Conservation (phyloP, 2,113 vertebrate genomes). For the Phoxinus phoxinus region DNA sequence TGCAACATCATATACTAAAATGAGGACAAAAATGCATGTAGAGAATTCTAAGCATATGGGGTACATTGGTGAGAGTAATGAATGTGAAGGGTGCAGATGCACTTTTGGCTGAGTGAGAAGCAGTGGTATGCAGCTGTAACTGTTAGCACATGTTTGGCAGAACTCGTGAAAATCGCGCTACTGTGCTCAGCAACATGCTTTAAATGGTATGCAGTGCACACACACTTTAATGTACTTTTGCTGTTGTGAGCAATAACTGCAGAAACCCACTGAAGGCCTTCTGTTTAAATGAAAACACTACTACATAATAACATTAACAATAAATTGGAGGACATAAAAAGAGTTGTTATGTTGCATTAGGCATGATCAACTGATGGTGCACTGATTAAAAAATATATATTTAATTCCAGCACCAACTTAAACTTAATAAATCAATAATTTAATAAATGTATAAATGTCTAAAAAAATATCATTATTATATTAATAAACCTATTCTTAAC, state of each 20-base stretch:
- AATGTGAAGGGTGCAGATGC: not conserved
- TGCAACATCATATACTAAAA: not conserved
- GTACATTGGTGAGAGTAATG: not conserved
- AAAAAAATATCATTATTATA: not conserved
- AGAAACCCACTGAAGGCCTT: not conserved
- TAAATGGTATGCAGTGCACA: not conserved
- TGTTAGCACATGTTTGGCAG: constrained; percentile 41
- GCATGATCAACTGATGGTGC: not conserved
- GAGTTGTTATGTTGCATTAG: not conserved
- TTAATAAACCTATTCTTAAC: not conserved
- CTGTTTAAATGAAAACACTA: not conserved
- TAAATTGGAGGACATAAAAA: not conserved
- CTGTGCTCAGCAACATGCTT: not conserved
- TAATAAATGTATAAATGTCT: not conserved
- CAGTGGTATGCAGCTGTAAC: constrained; percentile 2
- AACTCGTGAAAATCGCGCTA: not conserved
- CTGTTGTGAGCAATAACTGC: not conserved
- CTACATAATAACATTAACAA: not conserved
- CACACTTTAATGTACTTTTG: constrained; percentile 9
- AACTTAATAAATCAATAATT: not conserved
- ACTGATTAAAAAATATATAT: not conserved
- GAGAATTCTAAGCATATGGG: not conserved
- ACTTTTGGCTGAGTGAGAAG: not conserved
- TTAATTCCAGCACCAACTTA: not conserved
- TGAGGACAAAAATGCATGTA: not conserved